phyloP scores from a whole-genome alignment of 2,888 invertebrate species.

The Euspilapteryx auroguttella region DNA sequence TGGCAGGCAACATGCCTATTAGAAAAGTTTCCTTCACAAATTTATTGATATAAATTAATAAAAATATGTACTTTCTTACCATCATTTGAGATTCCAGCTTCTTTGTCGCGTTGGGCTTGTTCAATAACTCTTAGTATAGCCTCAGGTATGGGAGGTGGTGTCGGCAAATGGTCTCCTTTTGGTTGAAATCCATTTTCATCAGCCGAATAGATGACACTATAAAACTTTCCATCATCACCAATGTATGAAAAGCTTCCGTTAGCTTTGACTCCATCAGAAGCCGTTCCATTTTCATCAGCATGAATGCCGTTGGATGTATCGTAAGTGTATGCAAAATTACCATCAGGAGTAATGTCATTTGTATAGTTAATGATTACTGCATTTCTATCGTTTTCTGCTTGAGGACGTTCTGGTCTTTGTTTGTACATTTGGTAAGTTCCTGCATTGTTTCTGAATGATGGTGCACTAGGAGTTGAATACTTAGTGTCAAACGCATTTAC shows the following conservation, averaged over 20 bases:
- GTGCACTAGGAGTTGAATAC: neutral
- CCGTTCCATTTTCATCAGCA: constrained; percentile 31
- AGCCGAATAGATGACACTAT: constrained; percentile 30
- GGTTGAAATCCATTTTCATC: constrained; percentile 44
- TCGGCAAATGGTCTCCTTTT: constrained; percentile 38
- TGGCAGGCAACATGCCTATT: too few relatives aligned
- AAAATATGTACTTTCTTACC: constrained; percentile 18
- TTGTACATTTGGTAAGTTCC: too few relatives aligned
- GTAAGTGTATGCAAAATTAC: constrained; percentile 25
- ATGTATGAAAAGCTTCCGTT: constrained; percentile 35
- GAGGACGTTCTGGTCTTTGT: constrained; percentile 16
- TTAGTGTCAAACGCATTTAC: too few relatives aligned
- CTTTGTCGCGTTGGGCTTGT: constrained; percentile 23
- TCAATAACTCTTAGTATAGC: constrained; percentile 34
- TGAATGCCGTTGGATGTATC: constrained; percentile 45
- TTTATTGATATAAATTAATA: too few relatives aligned
- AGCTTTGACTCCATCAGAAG: constrained; percentile 29
- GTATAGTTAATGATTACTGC: constrained; percentile 29
- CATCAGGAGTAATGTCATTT: constrained; percentile 23
- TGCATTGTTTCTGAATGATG: neutral
- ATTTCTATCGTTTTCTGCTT: constrained; percentile 23
- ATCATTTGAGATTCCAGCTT: constrained; percentile 27
- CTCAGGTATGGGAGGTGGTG: constrained; percentile 37
- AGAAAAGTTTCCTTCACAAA: too few relatives aligned
- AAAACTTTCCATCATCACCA: constrained; percentile 41